Evolutionary conservation across 2,797 vertebrate species (phyloP), one percentile per base, ranked within the genome.

Genomic region (Eupleurogrammus muticus): DNA sequence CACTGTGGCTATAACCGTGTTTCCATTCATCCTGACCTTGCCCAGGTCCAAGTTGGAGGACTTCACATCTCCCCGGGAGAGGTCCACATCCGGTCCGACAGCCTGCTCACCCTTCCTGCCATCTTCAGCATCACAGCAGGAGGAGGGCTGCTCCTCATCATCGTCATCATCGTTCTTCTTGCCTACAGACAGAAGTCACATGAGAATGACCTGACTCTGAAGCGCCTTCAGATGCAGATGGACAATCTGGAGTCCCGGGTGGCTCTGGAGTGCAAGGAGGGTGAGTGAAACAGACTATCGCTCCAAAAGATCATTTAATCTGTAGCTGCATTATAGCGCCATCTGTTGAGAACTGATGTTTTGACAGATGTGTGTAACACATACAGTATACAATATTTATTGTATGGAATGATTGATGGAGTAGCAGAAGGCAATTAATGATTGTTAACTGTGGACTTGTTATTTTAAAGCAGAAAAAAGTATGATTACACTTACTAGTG

Each of bases 181-280:
- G 97, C 97, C 89, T 99, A 99, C 91, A 96, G 96, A 47, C 95
- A 96, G 70, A 99, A 99, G 81, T 98, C 97, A 0, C 95, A 96
- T 0, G 96, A 99, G 90, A 99, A 97, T 0, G 96, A 99, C 87
- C 95, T 98, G 54, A 99, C 97, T 1, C 93, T 99, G 79, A 98
- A 98, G 90, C 92, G 97, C 54, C 93, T 99, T 74, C 97, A 99
- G 88, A 98, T 99, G 97, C 97, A 99, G 91, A 99, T 99, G 97
- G 97, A 99, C 94, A 99, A 97, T 57, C 92, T 99, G 75, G 97
- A 99, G 87, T 99, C 97, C 11, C 93, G 97, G 0, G 97, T 99
- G 79, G 97, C 97, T 69, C 89, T 99, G 80, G 97, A 99, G 90
- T 99, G 97, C 87, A 99, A 99, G 84, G 97, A 99, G 79, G 97